A percentile compares a stretch with the other conserved stretches of the same genome.
Evolutionary conservation across 53 echinoderm and acorn worm genomes (phyloP).

Genomic region (Actinopyga echinites): DNA sequence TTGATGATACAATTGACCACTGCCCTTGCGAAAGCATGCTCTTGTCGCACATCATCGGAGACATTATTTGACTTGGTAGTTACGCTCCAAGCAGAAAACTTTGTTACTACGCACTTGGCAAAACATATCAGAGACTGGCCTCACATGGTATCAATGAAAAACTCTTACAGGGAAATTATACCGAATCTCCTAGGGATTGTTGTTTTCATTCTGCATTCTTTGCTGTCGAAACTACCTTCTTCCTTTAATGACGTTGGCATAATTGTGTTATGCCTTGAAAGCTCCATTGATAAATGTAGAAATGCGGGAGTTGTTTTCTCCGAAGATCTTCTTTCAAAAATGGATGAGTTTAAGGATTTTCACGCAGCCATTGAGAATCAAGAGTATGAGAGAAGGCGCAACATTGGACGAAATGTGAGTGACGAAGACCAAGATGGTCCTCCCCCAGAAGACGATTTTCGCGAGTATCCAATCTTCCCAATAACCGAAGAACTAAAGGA

Average conservation of each 20-base stretch:
- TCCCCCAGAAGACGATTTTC: conserved; percentile 85
- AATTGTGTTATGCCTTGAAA: conserved; percentile 58
- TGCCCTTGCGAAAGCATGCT: conserved; percentile 62
- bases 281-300: conserved; percentile 33
- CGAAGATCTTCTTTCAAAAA: conserved; percentile 13
- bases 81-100: conserved; percentile 49
- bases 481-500: conserved; percentile 65
- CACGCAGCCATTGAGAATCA: conserved; percentile 44
- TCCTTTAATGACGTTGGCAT: conserved; percentile 55
- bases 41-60: conserved; percentile 46
- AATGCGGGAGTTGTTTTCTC: conserved; percentile 44
- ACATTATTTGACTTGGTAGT: conserved; percentile 61
- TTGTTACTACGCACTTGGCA: conserved; percentile 60
- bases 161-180: conserved; percentile 12
- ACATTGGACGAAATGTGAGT: background rate
- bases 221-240: conserved; percentile 67
- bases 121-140: conserved; percentile 59
- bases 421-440: conserved; percentile 9
- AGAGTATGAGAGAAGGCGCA: conserved; percentile 4
- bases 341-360: conserved; percentile 49
- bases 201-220: conserved; percentile 56
- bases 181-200: conserved; percentile 54
- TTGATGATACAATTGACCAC: conserved; percentile 63
- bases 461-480: conserved; percentile 72
- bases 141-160: conserved; percentile 47